Evolutionary conservation across 92 coral and sea anemone species (phyloP).

Genomic region (Metridium senile): DNA sequence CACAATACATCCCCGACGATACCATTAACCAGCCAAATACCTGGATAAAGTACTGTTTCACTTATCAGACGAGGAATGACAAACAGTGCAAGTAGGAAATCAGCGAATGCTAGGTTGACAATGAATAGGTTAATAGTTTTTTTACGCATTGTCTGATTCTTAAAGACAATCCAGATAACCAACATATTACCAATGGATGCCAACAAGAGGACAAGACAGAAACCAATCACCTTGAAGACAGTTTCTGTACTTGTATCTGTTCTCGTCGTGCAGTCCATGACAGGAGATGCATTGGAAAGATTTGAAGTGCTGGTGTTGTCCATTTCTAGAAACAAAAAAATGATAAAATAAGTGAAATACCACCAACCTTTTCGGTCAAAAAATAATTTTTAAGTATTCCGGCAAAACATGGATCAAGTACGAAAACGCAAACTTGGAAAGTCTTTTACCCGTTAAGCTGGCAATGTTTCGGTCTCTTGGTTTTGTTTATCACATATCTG

Average conservation of each 20-base stretch:
- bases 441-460: no score
- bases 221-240: conserved; percentile 13
- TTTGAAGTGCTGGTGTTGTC: neutral
- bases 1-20: conserved; percentile 40
- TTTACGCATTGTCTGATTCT: conserved; percentile 26
- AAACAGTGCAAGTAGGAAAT: conserved; percentile 44
- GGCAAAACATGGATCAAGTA: no score
- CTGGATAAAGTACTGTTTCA: conserved; percentile 22
- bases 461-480: neutral
- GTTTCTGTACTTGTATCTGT: conserved; percentile 21
- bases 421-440: no score
- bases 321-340: neutral
- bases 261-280: neutral
- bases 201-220: conserved; percentile 17
- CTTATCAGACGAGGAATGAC: conserved; percentile 33
- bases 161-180: conserved; percentile 36
- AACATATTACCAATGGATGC: conserved; percentile 28
- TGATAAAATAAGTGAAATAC: neutral
- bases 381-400: no score
- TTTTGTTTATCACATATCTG: neutral
- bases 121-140: conserved; percentile 44
- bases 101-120: conserved; percentile 50
- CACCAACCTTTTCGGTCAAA: neutral
- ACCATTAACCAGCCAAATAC: conserved; percentile 38
- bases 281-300: neutral